phyloP scores from a whole-genome alignment of 2,888 invertebrate species.

The Gastrophysa polygoni region DNA sequence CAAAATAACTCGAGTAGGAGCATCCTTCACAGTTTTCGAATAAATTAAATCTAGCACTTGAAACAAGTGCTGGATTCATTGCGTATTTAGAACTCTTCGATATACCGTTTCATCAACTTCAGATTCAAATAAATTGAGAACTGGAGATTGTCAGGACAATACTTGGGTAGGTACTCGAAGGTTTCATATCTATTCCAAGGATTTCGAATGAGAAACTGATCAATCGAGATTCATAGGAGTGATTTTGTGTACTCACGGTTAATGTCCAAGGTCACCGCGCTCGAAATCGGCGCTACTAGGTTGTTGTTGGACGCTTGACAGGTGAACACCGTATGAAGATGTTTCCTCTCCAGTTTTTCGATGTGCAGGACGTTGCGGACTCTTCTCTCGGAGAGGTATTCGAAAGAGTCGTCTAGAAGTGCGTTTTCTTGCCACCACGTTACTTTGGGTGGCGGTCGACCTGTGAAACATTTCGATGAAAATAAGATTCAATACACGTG shows the following conservation, averaged over 20 bases:
- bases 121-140: no score
- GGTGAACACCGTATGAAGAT: slow-evolving; percentile 70
- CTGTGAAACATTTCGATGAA: slow-evolving; percentile 57
- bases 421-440: slow-evolving; percentile 81
- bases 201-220: neutral
- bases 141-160: no score
- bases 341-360: slow-evolving; percentile 70
- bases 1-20: no score
- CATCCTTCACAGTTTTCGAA: no score
- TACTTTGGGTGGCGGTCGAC: slow-evolving; percentile 74
- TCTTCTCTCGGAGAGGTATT: slow-evolving; percentile 68
- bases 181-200: no score
- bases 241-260: slow-evolving; percentile 69
- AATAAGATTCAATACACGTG: no score
- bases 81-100: no score
- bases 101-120: no score
- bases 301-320: slow-evolving; percentile 78
- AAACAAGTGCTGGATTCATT: no score
- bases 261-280: slow-evolving; percentile 72
- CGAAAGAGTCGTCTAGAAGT: slow-evolving; percentile 72
- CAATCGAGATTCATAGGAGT: neutral
- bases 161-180: no score
- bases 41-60: no score
- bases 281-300: slow-evolving; percentile 70
- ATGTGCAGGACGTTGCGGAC: slow-evolving; percentile 74